phyloP scores from a whole-genome alignment of 2,113 vertebrate genomes.

The Rhea americana region DNA sequence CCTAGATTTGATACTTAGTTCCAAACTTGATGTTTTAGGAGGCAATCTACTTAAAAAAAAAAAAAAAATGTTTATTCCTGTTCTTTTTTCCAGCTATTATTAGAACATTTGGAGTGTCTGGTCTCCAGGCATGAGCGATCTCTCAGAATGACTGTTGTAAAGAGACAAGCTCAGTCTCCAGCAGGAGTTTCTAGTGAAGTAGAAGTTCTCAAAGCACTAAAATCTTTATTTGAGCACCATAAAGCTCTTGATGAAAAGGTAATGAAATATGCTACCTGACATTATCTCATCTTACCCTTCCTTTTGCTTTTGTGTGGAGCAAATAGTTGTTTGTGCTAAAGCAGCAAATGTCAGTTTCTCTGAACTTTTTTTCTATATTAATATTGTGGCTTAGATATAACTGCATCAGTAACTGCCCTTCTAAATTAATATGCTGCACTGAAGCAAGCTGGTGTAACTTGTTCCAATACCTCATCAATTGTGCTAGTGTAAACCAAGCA shows the following conservation, averaged over 20 bases:
- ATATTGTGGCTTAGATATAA: not conserved
- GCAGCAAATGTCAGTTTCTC: not conserved
- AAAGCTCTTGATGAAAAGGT: slow-evolving; percentile 99
- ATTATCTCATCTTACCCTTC: not conserved
- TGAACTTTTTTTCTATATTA: not conserved
- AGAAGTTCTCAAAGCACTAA: slow-evolving; percentile 97
- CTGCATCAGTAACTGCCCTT: not conserved
- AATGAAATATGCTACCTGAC: not conserved
- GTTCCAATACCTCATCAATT: not conserved
- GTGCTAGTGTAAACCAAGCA: not conserved
- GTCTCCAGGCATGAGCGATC: slow-evolving; percentile 95
- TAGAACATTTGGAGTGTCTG: slow-evolving; percentile 96
- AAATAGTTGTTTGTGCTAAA: not conserved
- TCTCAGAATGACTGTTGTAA: slow-evolving; percentile 96
- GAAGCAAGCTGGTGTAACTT: not conserved
- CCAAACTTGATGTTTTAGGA: not conserved
- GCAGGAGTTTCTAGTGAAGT: slow-evolving; percentile 98
- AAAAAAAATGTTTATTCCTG: too few relatives aligned
- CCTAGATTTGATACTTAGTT: not conserved
- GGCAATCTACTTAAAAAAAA: not conserved
- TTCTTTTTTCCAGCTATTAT: slow-evolving; percentile 79
- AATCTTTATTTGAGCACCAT: slow-evolving; percentile 97
- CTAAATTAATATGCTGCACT: not conserved
- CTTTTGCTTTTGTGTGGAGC: not conserved
- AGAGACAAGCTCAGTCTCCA: slow-evolving; percentile 94